Percentiles rank a stretch among this genome's conserved stretches.
These are phyloP conservation scores for Troides helena DNA, from an alignment of 2,888 invertebrate genomes.

Conservation along the genomic window DNA sequence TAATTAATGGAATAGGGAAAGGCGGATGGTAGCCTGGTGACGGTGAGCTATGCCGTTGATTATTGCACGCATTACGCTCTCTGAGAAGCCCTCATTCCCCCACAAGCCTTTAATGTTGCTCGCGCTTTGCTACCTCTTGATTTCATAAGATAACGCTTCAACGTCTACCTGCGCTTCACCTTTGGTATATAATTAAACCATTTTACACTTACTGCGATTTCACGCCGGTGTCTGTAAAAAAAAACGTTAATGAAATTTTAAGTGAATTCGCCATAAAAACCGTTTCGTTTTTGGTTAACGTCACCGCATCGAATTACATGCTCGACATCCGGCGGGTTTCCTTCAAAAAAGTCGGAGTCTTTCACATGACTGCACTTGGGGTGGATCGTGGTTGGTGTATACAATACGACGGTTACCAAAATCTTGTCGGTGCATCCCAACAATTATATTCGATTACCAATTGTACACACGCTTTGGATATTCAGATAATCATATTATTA, in stretches of 20 bases:
- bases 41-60: constrained; percentile 67
- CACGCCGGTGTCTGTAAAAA: background rate
- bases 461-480: background rate
- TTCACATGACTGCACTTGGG: constrained; percentile 62
- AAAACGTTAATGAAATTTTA: background rate
- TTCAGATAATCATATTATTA: background rate
- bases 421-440: background rate
- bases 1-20: constrained; percentile 60
- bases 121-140: constrained; percentile 16
- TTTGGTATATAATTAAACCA: background rate
- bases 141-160: constrained; percentile 18
- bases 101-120: constrained; percentile 20
- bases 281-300: constrained; percentile 37
- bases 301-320: constrained; percentile 63
- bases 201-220: background rate
- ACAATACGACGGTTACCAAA: constrained; percentile 32
- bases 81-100: constrained; percentile 43
- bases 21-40: constrained; percentile 51
- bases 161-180: background rate
- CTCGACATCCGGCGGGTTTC: constrained; percentile 60
- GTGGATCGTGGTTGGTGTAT: constrained; percentile 43
- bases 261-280: background rate
- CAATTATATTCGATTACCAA: background rate
- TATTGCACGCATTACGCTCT: constrained; percentile 69
- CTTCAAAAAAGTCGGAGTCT: constrained; percentile 53